A percentile compares a stretch with the other conserved stretches of the same genome.
These are phyloP conservation scores for Dicerorhinus sumatrensis DNA, from an alignment of 2,113 vertebrate species.

Conservation along the genomic window DNA sequence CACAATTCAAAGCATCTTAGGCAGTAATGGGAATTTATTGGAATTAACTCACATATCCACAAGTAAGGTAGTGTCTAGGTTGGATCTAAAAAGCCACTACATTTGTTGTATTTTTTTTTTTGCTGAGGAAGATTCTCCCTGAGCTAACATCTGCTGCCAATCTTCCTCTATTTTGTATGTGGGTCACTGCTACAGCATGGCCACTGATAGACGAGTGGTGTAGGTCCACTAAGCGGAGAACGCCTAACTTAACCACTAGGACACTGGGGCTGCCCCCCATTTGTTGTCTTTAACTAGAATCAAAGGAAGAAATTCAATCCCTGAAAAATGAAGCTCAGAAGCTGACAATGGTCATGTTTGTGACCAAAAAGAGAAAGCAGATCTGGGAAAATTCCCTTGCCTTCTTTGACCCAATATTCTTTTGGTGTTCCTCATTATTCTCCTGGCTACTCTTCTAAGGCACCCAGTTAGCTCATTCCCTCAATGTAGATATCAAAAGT, in stretches of 20 bases:
- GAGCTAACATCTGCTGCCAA: too few species aligned
- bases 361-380: neutral
- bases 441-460: neutral
- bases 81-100: neutral
- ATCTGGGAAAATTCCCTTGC: neutral
- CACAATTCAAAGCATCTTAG: neutral
- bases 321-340: neutral
- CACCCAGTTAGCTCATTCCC: neutral
- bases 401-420: neutral
- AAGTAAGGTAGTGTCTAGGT: neutral
- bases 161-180: too few species aligned
- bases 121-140: too few species aligned
- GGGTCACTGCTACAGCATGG: too few species aligned
- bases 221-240: too few species aligned
- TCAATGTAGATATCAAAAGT: neutral
- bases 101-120: neutral
- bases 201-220: too few species aligned
- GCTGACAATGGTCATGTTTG: neutral
- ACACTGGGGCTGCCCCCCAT: neutral
- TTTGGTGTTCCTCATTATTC: neutral
- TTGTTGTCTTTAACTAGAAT: neutral
- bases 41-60: neutral
- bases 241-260: too few species aligned
- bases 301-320: neutral
- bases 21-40: neutral